A percentile compares a stretch with the other conserved stretches of the same genome.
Conservation (phyloP, 2,888 invertebrate genomes). For the Physocephala rufipes region DNA sequence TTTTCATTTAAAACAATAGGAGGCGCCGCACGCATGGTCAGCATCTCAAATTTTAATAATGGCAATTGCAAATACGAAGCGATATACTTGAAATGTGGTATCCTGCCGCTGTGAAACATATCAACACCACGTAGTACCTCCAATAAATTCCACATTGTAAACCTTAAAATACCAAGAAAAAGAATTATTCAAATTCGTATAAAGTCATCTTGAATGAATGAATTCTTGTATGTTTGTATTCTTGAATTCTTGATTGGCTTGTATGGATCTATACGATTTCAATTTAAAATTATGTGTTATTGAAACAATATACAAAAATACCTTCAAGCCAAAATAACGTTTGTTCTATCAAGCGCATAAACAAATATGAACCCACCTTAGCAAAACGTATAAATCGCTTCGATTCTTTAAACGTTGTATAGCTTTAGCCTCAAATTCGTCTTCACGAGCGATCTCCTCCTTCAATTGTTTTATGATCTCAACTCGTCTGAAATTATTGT, state of each 20-base stretch:
- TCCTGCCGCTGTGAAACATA: constrained; percentile 52
- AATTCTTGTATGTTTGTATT: too few species aligned
- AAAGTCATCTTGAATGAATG: too few species aligned
- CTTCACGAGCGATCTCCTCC: constrained; percentile 45
- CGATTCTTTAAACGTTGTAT: constrained; percentile 53
- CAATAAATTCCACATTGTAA: constrained; percentile 56
- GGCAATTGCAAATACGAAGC: constrained; percentile 59
- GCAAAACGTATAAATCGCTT: constrained; percentile 54
- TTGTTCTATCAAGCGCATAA: too few species aligned
- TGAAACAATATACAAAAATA: too few species aligned
- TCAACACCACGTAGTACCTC: constrained; percentile 55
- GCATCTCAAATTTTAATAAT: constrained; percentile 59
- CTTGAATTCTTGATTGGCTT: too few species aligned
- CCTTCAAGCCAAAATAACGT: too few species aligned
- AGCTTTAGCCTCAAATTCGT: constrained; percentile 45
- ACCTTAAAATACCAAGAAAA: constrained; percentile 42
- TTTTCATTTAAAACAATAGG: constrained; percentile 59
- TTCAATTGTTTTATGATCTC: constrained; percentile 53
- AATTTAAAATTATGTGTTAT: too few species aligned
- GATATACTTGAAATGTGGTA: constrained; percentile 54
- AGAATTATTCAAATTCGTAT: too few species aligned
- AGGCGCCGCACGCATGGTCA: constrained; percentile 55
- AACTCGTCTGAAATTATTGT: constrained; percentile 49
- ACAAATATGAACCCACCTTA: constrained; percentile 50
- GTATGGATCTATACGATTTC: too few species aligned